Evolutionary conservation across 2,797 vertebrate genomes (phyloP).

Genomic region (Erpetoichthys calabaricus): DNA sequence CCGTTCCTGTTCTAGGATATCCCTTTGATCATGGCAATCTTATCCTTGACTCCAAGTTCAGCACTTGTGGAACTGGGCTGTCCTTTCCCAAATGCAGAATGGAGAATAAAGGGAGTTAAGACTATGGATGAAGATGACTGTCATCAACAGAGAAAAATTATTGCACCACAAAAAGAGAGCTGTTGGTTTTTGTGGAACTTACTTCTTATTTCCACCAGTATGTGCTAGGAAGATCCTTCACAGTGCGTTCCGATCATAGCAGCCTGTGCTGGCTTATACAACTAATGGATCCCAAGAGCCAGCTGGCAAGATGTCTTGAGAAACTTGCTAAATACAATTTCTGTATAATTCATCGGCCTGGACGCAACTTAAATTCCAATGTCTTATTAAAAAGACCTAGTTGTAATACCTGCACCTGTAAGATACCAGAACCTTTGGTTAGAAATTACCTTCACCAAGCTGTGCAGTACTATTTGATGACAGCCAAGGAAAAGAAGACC

Average conservation of each 20-base stretch:
- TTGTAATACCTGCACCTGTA: no score
- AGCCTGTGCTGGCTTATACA: not conserved
- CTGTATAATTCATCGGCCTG: no score
- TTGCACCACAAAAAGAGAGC: not conserved
- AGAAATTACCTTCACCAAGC: no score
- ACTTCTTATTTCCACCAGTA: not conserved
- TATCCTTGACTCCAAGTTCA: not conserved
- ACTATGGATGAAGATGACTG: no score
- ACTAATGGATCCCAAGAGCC: not conserved
- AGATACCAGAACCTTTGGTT: no score
- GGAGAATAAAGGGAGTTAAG: not conserved
- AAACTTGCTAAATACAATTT: no score
- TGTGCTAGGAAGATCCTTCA: not conserved
- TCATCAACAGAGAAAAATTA: not conserved
- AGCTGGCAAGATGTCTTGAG: not conserved
- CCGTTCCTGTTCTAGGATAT: not conserved
- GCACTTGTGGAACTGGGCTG: no score
- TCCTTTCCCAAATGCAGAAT: not conserved
- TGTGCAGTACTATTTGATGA: no score
- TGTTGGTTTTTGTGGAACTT: not conserved
- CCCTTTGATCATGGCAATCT: not conserved
- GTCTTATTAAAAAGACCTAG: no score
- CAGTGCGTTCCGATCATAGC: not conserved
- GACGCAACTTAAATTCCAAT: no score
- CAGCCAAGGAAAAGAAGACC: no score